Conservation (phyloP, 2,888 invertebrate species). For the Halocaridina rubra region DNA sequence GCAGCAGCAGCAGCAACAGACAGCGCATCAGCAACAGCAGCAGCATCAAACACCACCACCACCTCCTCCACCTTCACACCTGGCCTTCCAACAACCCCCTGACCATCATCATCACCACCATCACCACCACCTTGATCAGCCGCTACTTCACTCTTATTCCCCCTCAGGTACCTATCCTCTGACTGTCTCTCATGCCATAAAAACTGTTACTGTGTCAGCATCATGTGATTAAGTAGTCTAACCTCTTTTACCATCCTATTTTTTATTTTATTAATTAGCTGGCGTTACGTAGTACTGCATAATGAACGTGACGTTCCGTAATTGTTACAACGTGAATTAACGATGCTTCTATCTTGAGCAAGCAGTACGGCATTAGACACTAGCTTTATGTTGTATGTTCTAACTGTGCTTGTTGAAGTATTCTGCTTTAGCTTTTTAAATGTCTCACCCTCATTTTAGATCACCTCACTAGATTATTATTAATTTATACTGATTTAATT, state of each 20-base stretch:
- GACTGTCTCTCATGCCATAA: constrained; percentile 45
- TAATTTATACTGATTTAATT: too few relatives aligned
- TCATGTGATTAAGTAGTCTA: constrained; percentile 20
- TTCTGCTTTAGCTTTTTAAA: too few relatives aligned
- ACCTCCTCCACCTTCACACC: constrained; percentile 36
- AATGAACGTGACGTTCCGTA: too few relatives aligned
- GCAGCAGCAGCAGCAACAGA: constrained; percentile 47
- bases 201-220: too few relatives aligned
- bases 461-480: too few relatives aligned
- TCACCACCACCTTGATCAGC: constrained; percentile 55
- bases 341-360: too few relatives aligned
- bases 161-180: constrained; percentile 60
- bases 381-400: too few relatives aligned
- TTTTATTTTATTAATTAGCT: too few relatives aligned
- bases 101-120: constrained; percentile 50
- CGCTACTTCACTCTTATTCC: constrained; percentile 62
- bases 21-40: constrained; percentile 38
- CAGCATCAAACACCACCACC: constrained; percentile 39
- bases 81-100: constrained; percentile 57
- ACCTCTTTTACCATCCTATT: not conserved
- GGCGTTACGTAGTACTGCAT: too few relatives aligned
- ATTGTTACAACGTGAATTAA: too few relatives aligned
- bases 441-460: too few relatives aligned
- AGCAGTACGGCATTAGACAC: too few relatives aligned
- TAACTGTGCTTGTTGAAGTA: not conserved